Evolutionary conservation across 2,888 invertebrate genomes (phyloP).

Genomic region (Cephus pulcher): DNA sequence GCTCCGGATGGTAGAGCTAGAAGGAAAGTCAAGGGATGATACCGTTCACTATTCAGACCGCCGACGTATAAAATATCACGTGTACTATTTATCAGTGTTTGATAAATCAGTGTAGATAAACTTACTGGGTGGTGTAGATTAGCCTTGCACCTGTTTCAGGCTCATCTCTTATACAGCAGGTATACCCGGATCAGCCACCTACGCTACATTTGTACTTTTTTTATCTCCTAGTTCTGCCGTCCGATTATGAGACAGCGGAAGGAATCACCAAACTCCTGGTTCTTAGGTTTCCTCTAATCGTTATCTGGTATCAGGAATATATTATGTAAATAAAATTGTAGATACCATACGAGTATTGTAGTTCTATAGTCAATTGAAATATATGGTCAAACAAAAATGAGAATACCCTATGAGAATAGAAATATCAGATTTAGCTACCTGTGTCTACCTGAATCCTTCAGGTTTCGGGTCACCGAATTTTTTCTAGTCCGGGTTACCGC

Average conservation of each 20-base stretch:
- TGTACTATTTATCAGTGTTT: slow-evolving; percentile 25
- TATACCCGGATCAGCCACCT: background rate
- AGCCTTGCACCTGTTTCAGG: background rate
- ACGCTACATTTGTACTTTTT: background rate
- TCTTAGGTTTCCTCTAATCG: background rate
- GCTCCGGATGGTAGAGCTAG: background rate
- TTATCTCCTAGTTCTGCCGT: background rate
- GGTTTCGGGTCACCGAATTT: background rate
- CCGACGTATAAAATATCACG: slow-evolving; percentile 31
- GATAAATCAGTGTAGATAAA: slow-evolving; percentile 36
- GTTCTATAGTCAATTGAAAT: background rate
- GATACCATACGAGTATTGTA: too few species aligned
- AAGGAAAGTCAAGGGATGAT: background rate
- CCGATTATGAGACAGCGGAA: background rate
- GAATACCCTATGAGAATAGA: background rate
- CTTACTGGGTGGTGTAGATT: background rate
- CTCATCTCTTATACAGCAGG: background rate
- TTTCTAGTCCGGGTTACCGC: background rate
- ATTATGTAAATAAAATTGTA: background rate
- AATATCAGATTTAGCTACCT: background rate
- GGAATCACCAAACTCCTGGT: background rate
- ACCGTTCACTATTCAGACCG: background rate
- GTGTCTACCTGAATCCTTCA: background rate
- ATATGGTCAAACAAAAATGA: background rate
- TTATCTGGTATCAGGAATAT: background rate